Evolutionary conservation across 2,888 invertebrate species (phyloP), one percentile per base, ranked within the genome.

Genomic region (Automeris io): DNA sequence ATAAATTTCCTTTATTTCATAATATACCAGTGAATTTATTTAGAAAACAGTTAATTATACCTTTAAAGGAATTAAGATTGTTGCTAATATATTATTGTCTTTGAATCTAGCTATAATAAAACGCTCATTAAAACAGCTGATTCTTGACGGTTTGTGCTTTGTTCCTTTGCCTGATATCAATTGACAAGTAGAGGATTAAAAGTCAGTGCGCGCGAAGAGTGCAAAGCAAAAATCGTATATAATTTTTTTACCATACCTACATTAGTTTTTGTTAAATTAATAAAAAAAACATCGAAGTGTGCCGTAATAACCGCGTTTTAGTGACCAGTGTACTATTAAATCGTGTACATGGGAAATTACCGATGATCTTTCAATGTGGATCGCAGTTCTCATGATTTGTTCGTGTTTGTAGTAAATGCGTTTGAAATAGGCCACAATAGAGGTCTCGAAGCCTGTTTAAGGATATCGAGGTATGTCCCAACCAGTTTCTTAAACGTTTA

Each of bases 401-500:
- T 9, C 22, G 24, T 37, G 31, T 37, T 37, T 37, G 31, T 16
- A 18, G 11, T n/a, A 37, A 37, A 37, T 29, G 23, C 7, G 13
- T 37, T 18, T 18, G 37, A 18, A 32, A 23, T 32, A 18, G 37
- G 11, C 8, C 9, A 37, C 37, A 37, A 37, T 37, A 31, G 23
- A 9, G 8, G 23, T 22, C 18, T 21, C 18, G 18, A 31, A 11
- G 32, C 31, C 31, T 18, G 37, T 32, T 16, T 32, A 31, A 37
- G 37, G 37, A 23, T 31, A 16, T 32, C 23, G 32, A 40, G 40
- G 40, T 40, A 40, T 24, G 31, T 18, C 8, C 18, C 11, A 40
- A 40, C 40, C 40, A 36, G 40, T 40, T 40, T 33, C 11, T 36
- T 36, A 37, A n/a, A 22, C 37, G 23, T 29, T 7, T 29, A 37